phyloP scores from a whole-genome alignment of 2,113 vertebrate genomes.

The Salminus brasiliensis region DNA sequence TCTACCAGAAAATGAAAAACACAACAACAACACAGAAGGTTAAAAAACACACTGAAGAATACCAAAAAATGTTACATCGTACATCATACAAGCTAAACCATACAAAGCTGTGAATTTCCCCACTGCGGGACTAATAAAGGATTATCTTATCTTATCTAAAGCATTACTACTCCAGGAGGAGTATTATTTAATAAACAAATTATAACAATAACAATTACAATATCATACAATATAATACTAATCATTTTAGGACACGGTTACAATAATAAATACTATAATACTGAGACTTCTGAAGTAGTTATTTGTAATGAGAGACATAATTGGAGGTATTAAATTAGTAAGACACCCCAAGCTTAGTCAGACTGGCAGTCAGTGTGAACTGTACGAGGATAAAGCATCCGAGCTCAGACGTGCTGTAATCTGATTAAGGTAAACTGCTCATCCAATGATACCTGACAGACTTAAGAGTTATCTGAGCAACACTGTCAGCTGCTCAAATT shows the following conservation, averaged over 20 bases:
- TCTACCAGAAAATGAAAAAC: neutral
- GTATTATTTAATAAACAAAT: too few relatives aligned
- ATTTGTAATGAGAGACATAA: neutral
- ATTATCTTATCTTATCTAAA: too few relatives aligned
- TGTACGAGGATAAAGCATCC: conserved; percentile 46
- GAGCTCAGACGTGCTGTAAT: conserved; percentile 62
- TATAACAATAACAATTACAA: too few relatives aligned
- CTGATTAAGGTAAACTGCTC: conserved; percentile 68
- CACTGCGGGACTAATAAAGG: too few relatives aligned
- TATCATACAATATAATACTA: too few relatives aligned
- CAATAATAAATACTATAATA: neutral
- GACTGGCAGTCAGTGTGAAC: conserved; percentile 34
- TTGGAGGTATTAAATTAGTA: neutral
- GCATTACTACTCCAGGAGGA: too few relatives aligned
- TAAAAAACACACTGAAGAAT: neutral
- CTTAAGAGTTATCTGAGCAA: conserved; percentile 55
- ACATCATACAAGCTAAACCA: too few relatives aligned
- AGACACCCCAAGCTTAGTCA: neutral
- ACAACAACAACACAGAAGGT: too few relatives aligned
- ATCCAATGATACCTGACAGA: conserved; percentile 62
- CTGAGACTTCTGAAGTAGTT: neutral
- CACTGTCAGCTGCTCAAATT: conserved; percentile 44
- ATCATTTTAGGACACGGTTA: too few relatives aligned
- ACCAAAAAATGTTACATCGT: neutral
- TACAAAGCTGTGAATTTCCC: too few relatives aligned